Evolutionary conservation across 2,888 invertebrate genomes (phyloP), one percentile per base, ranked within the genome.

Genomic region (Catonia carolina): DNA sequence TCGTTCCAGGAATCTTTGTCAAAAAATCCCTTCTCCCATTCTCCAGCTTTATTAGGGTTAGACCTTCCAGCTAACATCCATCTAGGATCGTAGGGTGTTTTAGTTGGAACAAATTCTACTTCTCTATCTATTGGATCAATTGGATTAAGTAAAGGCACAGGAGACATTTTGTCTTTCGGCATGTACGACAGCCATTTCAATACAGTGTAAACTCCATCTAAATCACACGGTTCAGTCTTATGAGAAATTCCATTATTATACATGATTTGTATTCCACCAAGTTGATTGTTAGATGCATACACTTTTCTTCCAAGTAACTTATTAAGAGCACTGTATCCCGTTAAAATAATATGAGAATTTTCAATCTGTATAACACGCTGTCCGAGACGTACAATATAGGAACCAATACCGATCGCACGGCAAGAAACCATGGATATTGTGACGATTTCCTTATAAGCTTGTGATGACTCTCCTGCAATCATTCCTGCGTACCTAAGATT

Each of bases 241-340:
- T 99, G 98, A 0, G 95, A 84, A 1, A 99, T 87, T 3, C 99
- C 99, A 71, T 99, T 99, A 72, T 95, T 90, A 77, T 91, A 89
- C 98, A 99, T 99, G 59, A 99, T 96, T 76, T 99, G 96, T 8
- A 92, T 82, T 12, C 96, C 99, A 33, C 99, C 99, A 22, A 99
- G 77, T 74, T 99, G 99, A 74, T 93, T 96, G 76, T 99, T 99
- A 55, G 94, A 95, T 4, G 98, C 94, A 77, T 99, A 99, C 1
- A 99, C 98, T 66, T 95, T 90, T 12, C 94, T 83, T 0, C 98
- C 98, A 15, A 98, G 76, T 68, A 84, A 85, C 73, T 95, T 94
- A 75, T 97, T 97, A n/a, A 97, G 76, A 0, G 97, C 97, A 55
- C 86, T 86, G 70, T 91, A 93, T 0, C 99, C 99, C 0, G 99